Base-by-base conservation (phyloP, 2,888 invertebrate genomes). In the Nezara viridula region DNA sequence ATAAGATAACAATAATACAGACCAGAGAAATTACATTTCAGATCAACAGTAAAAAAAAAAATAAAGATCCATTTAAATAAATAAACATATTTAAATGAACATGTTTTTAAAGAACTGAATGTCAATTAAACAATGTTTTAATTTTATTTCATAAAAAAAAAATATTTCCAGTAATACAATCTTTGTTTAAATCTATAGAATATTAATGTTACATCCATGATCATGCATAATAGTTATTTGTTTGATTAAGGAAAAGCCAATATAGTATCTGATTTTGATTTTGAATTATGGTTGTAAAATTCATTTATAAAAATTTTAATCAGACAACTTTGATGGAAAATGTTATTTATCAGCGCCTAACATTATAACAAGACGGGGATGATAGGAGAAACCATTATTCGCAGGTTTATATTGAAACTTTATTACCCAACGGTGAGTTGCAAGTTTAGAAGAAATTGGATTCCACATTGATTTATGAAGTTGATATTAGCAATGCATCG, bases 351-450 rank as follows among this genome's bases (percentile, higher is more conserved):
- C 60, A 60, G 12, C 12, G n/a, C 24, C 60, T 2, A 60, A 27
- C 0, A 60, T 60, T 10, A 27, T 27, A 60, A 60, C 27, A 60
- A 60, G 5, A 60, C 9, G 27, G n/a, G 27, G 66, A 37, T 73
- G 66, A 73, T 73, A 32, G 32, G 19, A 73, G 66, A 37, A 7
- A 7, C 19, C 66, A 37, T 73, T 73, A 73, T 73, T 73, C 24
- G 37, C 32, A 37, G 66, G 7, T 73, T 73, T 37, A 24, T 73
- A 73, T 37, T 37, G 66, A 73, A 73, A 73, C 32, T 73, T 73
- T 73, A 73, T 73, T 73, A 37, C 66, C 21, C 66, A 9, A 37
- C 66, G 37, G 37, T 73, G 66, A 73, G 66, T 73, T 73, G 66
- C 66, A 37, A 14, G 19, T 73, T 73, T 73, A 3, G 37, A 73